A percentile compares a stretch with the other conserved stretches of the same genome.
Evolutionary conservation across 2,113 vertebrate species (phyloP).

Genomic region (Arizona elegans): DNA sequence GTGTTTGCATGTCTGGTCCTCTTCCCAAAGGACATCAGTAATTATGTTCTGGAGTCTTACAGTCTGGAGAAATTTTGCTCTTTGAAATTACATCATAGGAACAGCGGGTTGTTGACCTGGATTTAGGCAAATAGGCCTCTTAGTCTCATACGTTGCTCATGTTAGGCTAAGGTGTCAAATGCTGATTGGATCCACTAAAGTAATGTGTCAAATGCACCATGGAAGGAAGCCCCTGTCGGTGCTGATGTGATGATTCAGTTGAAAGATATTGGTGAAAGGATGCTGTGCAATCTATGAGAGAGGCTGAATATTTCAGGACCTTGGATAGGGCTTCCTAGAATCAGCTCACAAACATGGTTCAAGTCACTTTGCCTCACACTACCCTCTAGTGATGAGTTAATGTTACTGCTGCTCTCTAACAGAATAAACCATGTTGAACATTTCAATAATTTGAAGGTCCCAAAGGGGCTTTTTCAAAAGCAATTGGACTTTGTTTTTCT

Average conservation of each 20-base stretch:
- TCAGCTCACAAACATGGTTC: not conserved
- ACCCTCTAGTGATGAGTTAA: not conserved
- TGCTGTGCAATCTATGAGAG: not conserved
- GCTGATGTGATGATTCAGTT: not conserved
- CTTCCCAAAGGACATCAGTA: not conserved
- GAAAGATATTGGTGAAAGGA: not conserved
- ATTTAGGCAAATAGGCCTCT: not conserved
- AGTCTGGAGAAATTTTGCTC: not conserved
- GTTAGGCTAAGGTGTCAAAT: not conserved
- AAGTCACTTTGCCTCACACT: not conserved
- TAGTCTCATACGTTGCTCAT: not conserved
- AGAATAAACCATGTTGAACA: not conserved
- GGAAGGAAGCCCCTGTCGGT: not conserved
- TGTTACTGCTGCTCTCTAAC: not conserved
- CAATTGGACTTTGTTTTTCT: not conserved
- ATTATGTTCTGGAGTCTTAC: not conserved
- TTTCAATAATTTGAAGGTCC: not conserved
- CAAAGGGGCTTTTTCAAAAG: not conserved
- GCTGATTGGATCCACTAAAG: not conserved
- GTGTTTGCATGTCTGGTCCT: not conserved
- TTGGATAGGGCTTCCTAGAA: not conserved
- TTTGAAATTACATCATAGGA: not conserved
- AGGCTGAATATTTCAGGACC: conserved; percentile 16
- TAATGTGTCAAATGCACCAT: not conserved
- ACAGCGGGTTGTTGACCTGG: not conserved